These are phyloP conservation scores for Mobula birostris DNA, from an alignment of 2,113 vertebrate species.

Conservation along the genomic window DNA sequence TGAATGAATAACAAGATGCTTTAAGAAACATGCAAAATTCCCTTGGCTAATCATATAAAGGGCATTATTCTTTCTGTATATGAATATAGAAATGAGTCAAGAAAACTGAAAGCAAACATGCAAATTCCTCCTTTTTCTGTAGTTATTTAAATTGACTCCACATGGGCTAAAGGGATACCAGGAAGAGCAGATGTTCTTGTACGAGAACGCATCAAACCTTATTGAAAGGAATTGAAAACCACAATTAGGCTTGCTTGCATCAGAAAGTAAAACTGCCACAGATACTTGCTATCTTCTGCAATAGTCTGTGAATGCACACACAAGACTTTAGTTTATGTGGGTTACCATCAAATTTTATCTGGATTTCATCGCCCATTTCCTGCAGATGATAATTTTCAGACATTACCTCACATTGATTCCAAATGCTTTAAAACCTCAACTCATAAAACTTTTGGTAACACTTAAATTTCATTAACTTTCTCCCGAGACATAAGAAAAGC, in stretches of 20 bases:
- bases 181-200: background rate
- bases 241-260: background rate
- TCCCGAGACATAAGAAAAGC: background rate
- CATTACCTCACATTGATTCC: slow-evolving; percentile 24
- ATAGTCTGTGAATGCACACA: slow-evolving; percentile 23
- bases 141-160: background rate
- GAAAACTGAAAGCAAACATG: background rate
- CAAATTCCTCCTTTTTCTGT: background rate
- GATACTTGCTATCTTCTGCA: background rate
- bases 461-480: background rate
- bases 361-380: slow-evolving; percentile 29
- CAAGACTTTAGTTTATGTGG: background rate
- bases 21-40: no score
- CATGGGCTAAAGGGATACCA: background rate
- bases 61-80: background rate
- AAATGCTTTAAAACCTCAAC: background rate
- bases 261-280: slow-evolving; percentile 14
- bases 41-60: background rate
- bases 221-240: slow-evolving; percentile 13
- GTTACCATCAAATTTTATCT: slow-evolving; percentile 8
- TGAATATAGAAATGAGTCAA: no score
- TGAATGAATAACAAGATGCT: background rate
- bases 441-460: background rate
- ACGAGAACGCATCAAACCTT: background rate
- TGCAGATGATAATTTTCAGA: slow-evolving; percentile 7